phyloP scores from a whole-genome alignment of 2,888 invertebrate genomes.

The Bombyx huttoni region DNA sequence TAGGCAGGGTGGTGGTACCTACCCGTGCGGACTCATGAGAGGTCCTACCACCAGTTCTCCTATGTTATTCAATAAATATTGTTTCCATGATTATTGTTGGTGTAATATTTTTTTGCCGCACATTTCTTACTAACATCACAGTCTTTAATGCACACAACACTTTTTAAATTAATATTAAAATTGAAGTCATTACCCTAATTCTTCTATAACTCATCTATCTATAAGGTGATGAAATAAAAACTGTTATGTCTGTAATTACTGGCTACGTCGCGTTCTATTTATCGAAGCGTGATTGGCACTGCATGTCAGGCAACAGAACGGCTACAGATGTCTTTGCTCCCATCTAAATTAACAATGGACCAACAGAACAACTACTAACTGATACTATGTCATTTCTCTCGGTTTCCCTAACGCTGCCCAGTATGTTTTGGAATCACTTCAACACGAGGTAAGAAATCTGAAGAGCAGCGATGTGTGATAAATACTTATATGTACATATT shows the following conservation, averaged over 20 bases:
- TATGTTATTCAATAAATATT: too few relatives aligned
- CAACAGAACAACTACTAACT: constrained; percentile 50
- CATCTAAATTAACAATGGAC: constrained; percentile 47
- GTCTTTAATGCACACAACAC: too few relatives aligned
- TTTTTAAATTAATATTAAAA: too few relatives aligned
- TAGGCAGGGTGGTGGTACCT: too few relatives aligned
- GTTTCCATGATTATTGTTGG: too few relatives aligned
- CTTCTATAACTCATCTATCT: neutral
- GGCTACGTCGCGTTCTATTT: constrained; percentile 2
- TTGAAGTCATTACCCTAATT: too few relatives aligned
- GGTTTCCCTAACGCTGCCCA: constrained; percentile 86
- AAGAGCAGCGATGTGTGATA: constrained; percentile 37
- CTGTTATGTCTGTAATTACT: neutral
- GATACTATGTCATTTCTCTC: constrained; percentile 76
- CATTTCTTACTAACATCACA: too few relatives aligned
- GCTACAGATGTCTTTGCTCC: constrained; percentile 23
- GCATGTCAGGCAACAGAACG: constrained; percentile 40
- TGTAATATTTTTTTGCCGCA: too few relatives aligned
- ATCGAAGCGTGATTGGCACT: constrained; percentile 29
- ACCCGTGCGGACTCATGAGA: too few relatives aligned
- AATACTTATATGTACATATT: neutral
- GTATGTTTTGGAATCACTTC: constrained; percentile 99
- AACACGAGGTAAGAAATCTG: constrained; percentile 93
- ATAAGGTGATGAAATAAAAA: neutral
- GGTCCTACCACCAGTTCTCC: too few relatives aligned